Evolutionary conservation across 2,113 vertebrate genomes (phyloP).

Genomic region (Oncorhynchus kisutch): DNA sequence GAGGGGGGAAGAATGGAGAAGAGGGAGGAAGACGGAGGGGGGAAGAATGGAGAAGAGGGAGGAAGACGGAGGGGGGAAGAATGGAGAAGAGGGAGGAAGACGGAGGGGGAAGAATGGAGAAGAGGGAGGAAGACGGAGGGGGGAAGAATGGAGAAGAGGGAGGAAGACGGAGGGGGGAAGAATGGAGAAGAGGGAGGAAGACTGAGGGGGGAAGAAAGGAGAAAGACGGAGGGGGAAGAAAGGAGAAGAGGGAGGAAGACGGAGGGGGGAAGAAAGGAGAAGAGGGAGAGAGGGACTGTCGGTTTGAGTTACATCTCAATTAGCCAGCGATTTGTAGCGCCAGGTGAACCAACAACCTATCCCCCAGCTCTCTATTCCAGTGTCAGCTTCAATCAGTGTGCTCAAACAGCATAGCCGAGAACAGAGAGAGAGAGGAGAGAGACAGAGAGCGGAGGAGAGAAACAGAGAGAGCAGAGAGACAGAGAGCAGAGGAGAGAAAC

Average conservation of each 20-base stretch:
- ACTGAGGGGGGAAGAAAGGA: not conserved
- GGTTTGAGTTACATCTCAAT: slow-evolving; percentile 38
- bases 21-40: too few relatives aligned
- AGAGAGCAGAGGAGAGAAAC: too few relatives aligned
- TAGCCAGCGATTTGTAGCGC: slow-evolving; percentile 46
- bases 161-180: too few relatives aligned
- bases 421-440: too few relatives aligned
- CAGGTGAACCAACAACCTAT: slow-evolving; percentile 35
- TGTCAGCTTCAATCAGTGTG: slow-evolving; percentile 36
- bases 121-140: too few relatives aligned
- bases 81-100: not conserved
- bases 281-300: not conserved
- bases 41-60: not conserved
- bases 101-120: too few relatives aligned
- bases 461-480: too few relatives aligned
- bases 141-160: not conserved
- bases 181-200: not conserved
- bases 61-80: too few relatives aligned
- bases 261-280: not conserved
- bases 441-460: too few relatives aligned
- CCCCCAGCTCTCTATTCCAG: not conserved
- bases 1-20: too few relatives aligned
- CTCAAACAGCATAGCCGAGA: slow-evolving; percentile 21
- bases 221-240: not conserved
- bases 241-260: not conserved